These are phyloP conservation scores for Sipha maydis DNA, from an alignment of 2,888 invertebrate species.

Conservation along the genomic window DNA sequence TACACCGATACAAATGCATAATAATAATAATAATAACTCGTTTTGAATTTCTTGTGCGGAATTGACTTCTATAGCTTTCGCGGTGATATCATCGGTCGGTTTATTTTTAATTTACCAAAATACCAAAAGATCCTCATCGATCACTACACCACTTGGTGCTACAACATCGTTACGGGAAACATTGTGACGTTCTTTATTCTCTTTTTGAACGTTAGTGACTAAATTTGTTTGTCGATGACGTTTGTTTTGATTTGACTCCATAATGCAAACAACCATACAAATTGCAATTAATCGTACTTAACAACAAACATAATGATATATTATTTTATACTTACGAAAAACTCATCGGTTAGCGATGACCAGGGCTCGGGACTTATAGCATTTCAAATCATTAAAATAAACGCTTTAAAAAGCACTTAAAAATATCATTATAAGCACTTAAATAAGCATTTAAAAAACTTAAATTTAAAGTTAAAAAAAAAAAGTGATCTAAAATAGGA, in stretches of 20 bases:
- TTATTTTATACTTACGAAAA: not conserved
- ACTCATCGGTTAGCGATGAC: not conserved
- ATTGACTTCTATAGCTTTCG: not conserved
- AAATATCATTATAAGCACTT: too few species aligned
- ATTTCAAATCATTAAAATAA: too few species aligned
- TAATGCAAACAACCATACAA: not conserved
- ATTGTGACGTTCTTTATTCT: too few species aligned
- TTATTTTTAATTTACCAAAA: constrained; percentile 31
- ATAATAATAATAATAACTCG: not conserved
- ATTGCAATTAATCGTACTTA: too few species aligned
- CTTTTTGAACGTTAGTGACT: not conserved
- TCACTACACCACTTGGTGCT: not conserved
- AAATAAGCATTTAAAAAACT: too few species aligned
- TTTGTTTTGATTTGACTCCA: not conserved
- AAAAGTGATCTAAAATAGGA: too few species aligned
- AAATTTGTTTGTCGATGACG: not conserved
- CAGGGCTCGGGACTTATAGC: too few species aligned
- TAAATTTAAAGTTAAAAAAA: too few species aligned
- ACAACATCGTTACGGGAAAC: not conserved
- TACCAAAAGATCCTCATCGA: not conserved
- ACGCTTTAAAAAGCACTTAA: too few species aligned
- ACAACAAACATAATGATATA: too few species aligned
- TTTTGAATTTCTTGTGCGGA: not conserved
- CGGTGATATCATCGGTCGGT: not conserved
- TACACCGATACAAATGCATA: not conserved